These are phyloP conservation scores for Epiblema foenella DNA, from an alignment of 2,888 invertebrate species.

Conservation along the genomic window DNA sequence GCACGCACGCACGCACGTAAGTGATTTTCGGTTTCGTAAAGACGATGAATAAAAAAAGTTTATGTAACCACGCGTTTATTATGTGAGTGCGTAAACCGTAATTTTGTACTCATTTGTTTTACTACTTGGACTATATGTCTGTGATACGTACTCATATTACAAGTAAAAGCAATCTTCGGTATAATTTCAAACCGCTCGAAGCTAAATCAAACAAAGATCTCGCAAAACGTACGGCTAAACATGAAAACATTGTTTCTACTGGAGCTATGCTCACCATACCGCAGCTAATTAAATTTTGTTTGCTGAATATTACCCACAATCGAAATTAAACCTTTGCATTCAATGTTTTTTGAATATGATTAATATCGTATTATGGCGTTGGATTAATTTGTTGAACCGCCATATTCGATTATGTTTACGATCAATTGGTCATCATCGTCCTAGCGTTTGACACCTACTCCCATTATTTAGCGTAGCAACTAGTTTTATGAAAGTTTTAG, in stretches of 20 bases:
- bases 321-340: neutral
- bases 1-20: too few relatives aligned
- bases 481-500: too few relatives aligned
- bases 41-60: too few relatives aligned
- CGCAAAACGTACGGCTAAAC: neutral
- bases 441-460: too few relatives aligned
- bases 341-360: neutral
- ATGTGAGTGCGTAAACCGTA: too few relatives aligned
- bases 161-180: constrained; percentile 1
- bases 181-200: constrained; percentile 16
- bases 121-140: too few relatives aligned
- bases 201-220: constrained; percentile 14
- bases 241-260: constrained; percentile 10
- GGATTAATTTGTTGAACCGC: neutral
- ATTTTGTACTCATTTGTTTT: too few relatives aligned
- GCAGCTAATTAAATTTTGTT: constrained; percentile 59
- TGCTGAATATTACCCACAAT: constrained; percentile 40
- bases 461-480: too few relatives aligned
- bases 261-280: constrained; percentile 1
- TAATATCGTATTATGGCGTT: neutral
- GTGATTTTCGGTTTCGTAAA: too few relatives aligned
- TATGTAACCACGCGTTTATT: too few relatives aligned
- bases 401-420: neutral
- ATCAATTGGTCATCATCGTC: too few relatives aligned
- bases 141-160: neutral